Evolutionary conservation across 2,888 invertebrate species (phyloP).

Genomic region (Nymphalis urticae): DNA sequence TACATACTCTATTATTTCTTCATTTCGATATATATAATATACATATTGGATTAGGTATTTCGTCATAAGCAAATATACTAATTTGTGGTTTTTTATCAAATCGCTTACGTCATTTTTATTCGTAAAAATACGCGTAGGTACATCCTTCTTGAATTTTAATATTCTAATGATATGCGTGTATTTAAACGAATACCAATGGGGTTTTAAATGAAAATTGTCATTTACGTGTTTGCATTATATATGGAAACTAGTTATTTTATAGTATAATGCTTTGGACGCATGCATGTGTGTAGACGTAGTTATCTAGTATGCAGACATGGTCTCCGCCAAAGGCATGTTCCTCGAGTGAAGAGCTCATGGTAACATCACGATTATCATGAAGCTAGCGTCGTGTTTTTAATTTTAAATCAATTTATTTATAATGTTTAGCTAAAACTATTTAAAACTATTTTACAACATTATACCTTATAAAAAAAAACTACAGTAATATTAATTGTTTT

Average conservation of each 20-base stretch:
- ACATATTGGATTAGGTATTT: no score
- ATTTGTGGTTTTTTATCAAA: no score
- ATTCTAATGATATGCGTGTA: neutral
- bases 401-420: conserved; percentile 5
- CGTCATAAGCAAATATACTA: no score
- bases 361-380: conserved; percentile 18
- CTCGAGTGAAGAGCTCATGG: conserved; percentile 16
- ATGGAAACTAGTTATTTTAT: neutral
- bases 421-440: no score
- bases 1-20: no score
- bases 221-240: neutral
- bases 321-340: conserved; percentile 22
- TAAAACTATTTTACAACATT: no score
- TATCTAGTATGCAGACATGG: conserved; percentile 27
- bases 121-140: no score
- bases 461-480: no score
- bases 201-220: neutral
- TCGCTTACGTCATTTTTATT: no score
- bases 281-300: conserved; percentile 13
- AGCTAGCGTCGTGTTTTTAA: conserved; percentile 19
- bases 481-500: no score
- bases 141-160: neutral
- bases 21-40: no score
- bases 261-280: conserved; percentile 1
- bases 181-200: neutral